These are phyloP conservation scores for Heteronetta atricapilla DNA, from an alignment of 2,113 vertebrate genomes.

Conservation along the genomic window DNA sequence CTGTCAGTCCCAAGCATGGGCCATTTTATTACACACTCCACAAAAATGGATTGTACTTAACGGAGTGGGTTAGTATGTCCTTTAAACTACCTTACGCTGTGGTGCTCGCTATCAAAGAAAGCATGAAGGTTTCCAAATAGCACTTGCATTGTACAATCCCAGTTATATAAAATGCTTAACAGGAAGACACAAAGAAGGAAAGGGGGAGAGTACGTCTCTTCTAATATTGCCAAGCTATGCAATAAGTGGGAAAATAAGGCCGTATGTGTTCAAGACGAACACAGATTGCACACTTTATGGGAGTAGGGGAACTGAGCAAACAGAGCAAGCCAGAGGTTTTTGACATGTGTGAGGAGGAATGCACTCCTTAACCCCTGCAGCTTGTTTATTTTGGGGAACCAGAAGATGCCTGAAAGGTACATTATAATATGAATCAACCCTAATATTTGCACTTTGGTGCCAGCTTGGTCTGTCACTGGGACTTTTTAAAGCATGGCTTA, in stretches of 20 bases:
- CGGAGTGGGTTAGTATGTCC: not conserved
- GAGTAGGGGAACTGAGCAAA: not conserved
- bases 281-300: not conserved
- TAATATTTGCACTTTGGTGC: not conserved
- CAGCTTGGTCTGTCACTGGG: not conserved
- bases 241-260: not conserved
- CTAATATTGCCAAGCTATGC: not conserved
- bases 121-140: rapidly evolving
- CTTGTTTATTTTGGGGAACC: not conserved
- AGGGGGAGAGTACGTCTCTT: not conserved
- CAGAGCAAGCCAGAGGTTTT: not conserved
- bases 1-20: not conserved
- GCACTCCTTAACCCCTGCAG: not conserved
- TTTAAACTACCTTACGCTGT: not conserved
- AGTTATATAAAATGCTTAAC: not conserved
- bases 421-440: not conserved
- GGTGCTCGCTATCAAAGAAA: not conserved
- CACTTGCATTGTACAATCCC: not conserved
- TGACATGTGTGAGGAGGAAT: not conserved
- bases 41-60: not conserved
- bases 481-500: not conserved
- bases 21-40: not conserved
- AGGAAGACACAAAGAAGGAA: not conserved
- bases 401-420: not conserved
- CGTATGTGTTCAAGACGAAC: not conserved